Evolutionary conservation across 2,888 invertebrate genomes (phyloP).

Genomic region (Melikaiella ostensackeni): DNA sequence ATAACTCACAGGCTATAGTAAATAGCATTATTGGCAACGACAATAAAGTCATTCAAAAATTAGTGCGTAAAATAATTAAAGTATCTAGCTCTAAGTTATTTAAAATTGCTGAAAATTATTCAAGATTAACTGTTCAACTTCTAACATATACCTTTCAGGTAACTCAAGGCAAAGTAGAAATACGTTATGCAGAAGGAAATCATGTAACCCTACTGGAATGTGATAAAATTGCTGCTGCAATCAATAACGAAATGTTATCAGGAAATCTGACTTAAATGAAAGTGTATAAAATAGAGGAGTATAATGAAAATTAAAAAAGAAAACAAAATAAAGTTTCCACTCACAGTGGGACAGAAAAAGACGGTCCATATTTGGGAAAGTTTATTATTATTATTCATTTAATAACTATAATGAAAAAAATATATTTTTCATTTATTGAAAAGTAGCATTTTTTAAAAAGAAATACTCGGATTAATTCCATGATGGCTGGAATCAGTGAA

Average conservation of each 20-base stretch:
- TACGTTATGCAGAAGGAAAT: conserved; percentile 85
- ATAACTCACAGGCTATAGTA: too few species aligned
- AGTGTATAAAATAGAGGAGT: neutral
- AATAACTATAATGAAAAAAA: too few species aligned
- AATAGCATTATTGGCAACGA: too few species aligned
- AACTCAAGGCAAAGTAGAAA: conserved; percentile 80
- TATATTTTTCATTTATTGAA: too few species aligned
- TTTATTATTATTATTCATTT: too few species aligned
- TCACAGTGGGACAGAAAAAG: too few species aligned
- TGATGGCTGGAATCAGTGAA: too few species aligned
- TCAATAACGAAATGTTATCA: conserved; percentile 64
- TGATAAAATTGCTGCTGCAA: conserved; percentile 79
- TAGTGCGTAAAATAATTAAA: too few species aligned
- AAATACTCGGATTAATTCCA: too few species aligned
- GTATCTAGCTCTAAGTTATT: neutral
- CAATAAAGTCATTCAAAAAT: too few species aligned
- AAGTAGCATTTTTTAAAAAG: too few species aligned
- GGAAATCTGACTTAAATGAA: neutral
- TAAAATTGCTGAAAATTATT: neutral
- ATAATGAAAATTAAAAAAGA: neutral
- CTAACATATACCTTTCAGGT: conserved; percentile 66
- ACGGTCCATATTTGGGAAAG: too few species aligned
- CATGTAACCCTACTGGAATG: conserved; percentile 85
- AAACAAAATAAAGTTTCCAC: neutral
- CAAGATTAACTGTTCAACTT: neutral